Base-by-base conservation (phyloP, 2,888 invertebrate genomes). In the Morinoia aosen region DNA sequence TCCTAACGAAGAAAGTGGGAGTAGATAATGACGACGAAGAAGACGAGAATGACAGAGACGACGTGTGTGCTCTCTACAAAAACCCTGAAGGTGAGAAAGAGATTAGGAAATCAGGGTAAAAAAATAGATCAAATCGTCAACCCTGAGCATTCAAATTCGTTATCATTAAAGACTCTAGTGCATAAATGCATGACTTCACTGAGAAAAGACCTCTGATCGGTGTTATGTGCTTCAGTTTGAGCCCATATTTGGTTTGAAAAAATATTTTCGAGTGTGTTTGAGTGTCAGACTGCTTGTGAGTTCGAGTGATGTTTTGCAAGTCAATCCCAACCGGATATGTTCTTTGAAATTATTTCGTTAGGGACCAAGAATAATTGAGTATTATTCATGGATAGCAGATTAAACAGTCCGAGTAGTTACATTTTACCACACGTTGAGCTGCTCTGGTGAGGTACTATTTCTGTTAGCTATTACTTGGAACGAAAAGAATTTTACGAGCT, bases 1-100 rank as follows among this genome's bases (percentile, higher is more conserved):
- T 98, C 95, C 97, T 98, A 91, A 98, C 98, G 7, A 98, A 98
- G 97, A 97, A 97, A 96, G 97, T 98, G 0, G 98, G 97, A 96
- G 10, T 3, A 40, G 64, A 95, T 7, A 64, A n/a, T 11, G 97
- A 97, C 25, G 98, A 98, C 96, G 98, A 98, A 96, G 98, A 98
- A 96, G 97, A 98, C 97, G 97, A 98, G 91, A 98, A 98, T 97
- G 97, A 98, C 97, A 97, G 98, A 97, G 98, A 98, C 58, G 96
- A 96, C 56, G 91, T 96, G 93, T 64, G 96, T 19, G 88, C 56
- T n/a, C 95, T 95, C 10, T 96, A 96, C 96, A 96, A 96, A 95
- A 96, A 95, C 88, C 33, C 95, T 88, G 95, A 97, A 76, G 96
- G 95, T 95, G 93, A 40, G n/a, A 4, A 19, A 16, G 25, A 10